Base-by-base conservation (phyloP, 1,140 invertebrate species). In the Magallana gigas region DNA sequence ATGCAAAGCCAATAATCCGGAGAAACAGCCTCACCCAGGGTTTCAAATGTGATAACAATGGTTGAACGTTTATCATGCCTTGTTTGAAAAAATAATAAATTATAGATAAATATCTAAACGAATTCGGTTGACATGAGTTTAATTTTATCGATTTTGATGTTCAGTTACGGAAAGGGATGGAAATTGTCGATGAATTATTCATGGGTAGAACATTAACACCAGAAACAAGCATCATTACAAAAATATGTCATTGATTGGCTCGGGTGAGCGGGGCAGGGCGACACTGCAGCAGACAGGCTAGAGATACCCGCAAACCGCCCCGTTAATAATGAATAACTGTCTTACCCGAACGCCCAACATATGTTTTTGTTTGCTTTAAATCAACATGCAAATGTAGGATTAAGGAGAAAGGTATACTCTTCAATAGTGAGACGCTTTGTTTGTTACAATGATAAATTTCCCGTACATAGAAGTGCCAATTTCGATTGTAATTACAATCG, bases 401-500 rank as follows among this genome's bases (percentile, higher is more conserved):
- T 76, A 76, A 76, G 23, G 68, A 76, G 68, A 76, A 76, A 36
- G 23, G 68, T 76, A 76, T 76, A 76, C 23, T 48, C 68, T 29
- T 29, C 23, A 29, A 48, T 76, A 14, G 68, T 76, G 68, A 76
- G 12, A 29, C 4, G 18, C 29, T 76, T 76, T 76, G 68, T 76
- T 76, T 1, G 18, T 76, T 76, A 76, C 68, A 76, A 29, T 76
- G 68, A 71, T 71, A 71, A 76, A 76, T 76, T 76, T 29, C 5
- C 23, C 23, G 36, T 23, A 29, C 18, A 29, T 29, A 23, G 68
- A 29, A 29, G 68, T 4, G 68, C 68, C 60, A 76, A 36, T 76
- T 76, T 76, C 68, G 23, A 76, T 76, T 76, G 68, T 76, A 76
- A 76, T 76, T 76, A 76, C 23, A 76, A 76, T 76, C 68, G 68